phyloP scores from a whole-genome alignment of 1,140 invertebrate species.

The Neodiprion fabricii region DNA sequence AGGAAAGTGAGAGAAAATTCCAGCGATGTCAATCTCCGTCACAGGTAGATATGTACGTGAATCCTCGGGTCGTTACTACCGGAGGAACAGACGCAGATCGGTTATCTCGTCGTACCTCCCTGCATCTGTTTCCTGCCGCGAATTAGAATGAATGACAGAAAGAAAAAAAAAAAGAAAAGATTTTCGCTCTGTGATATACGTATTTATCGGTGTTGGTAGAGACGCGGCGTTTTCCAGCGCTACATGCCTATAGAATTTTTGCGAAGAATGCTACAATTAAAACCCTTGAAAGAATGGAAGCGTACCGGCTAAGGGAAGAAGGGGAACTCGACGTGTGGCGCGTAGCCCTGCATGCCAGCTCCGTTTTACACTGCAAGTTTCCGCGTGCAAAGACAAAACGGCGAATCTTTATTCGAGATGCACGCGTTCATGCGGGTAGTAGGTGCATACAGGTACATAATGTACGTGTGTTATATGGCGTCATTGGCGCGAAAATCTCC shows the following conservation, averaged over 20 bases:
- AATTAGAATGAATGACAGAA: no score
- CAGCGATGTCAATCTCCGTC: no score
- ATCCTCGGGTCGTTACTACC: no score
- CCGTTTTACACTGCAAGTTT: not conserved
- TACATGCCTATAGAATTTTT: slow-evolving; percentile 35
- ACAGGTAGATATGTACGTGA: no score
- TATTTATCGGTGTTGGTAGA: slow-evolving; percentile 22
- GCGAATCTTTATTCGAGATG: slow-evolving; percentile 56
- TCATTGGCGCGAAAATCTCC: not conserved
- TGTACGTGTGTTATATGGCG: not conserved
- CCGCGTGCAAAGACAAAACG: slow-evolving; percentile 54
- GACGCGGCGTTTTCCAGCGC: not conserved
- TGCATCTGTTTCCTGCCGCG: no score
- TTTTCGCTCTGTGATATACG: not conserved
- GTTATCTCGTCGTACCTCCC: no score
- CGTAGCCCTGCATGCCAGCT: not conserved
- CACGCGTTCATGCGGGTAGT: not conserved
- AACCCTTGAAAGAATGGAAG: slow-evolving; percentile 54
- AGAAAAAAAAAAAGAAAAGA: no score
- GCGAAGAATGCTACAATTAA: slow-evolving; percentile 52
- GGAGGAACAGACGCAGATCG: no score
- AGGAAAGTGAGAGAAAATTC: not conserved
- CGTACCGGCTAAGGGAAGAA: not conserved
- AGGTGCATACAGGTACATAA: not conserved
- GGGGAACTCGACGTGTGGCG: not conserved